Percentiles rank a stretch among this genome's conserved stretches.
Conservation (phyloP, 2,113 vertebrate genomes). For the Turnix velox region DNA sequence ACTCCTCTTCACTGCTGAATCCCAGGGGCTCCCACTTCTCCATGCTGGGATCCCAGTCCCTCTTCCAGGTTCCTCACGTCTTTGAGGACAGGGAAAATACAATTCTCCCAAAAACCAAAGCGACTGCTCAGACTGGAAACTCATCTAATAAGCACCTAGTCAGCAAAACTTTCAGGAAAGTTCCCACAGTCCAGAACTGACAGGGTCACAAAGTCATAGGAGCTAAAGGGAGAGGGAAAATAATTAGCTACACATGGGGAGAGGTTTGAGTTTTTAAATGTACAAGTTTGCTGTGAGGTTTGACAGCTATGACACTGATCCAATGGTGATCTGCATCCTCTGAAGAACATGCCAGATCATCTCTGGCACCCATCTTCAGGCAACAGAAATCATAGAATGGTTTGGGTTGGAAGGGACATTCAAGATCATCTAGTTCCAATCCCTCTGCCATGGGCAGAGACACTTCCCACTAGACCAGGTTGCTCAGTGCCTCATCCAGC, state of each 20-base stretch:
- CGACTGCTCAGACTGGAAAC: background rate
- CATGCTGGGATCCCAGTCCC: background rate
- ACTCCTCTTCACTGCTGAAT: rapidly evolving
- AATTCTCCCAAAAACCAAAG: background rate
- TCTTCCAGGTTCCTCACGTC: background rate
- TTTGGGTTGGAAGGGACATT: too few relatives aligned
- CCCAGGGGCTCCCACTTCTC: background rate
- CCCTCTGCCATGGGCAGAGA: too few relatives aligned
- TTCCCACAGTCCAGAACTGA: background rate
- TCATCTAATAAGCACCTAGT: background rate
- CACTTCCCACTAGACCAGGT: too few relatives aligned
- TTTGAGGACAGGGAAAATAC: background rate
- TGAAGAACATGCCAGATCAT: background rate
- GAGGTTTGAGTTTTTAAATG: background rate
- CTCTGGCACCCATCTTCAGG: background rate
- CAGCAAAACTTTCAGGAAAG: background rate
- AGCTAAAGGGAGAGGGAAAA: background rate
- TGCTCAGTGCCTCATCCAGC: too few relatives aligned
- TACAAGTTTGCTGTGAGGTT: too few relatives aligned
- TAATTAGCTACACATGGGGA: background rate
- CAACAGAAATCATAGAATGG: background rate
- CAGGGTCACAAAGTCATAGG: background rate
- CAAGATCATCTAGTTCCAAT: too few relatives aligned
- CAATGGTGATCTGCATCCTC: background rate
- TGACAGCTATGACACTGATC: background rate